These are phyloP conservation scores for Aporophyla lueneburgensis DNA, from an alignment of 2,888 invertebrate genomes.

Conservation along the genomic window DNA sequence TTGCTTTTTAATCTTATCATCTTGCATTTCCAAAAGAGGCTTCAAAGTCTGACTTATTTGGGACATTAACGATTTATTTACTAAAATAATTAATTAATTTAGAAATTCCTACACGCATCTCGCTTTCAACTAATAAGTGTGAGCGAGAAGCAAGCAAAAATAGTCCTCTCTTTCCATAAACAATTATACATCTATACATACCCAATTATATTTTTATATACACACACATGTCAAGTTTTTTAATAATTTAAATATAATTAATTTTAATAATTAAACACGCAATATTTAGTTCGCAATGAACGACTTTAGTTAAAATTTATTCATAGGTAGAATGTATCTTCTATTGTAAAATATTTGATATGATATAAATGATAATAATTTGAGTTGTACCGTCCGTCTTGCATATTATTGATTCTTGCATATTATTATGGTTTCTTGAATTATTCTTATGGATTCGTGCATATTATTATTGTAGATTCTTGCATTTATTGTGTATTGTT, in stretches of 20 bases:
- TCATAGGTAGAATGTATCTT: conserved; percentile 50
- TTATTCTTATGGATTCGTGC: background rate
- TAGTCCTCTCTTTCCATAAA: background rate
- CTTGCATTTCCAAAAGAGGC: background rate
- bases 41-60: background rate
- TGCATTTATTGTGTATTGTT: background rate
- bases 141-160: conserved; percentile 1
- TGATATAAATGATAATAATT: conserved; percentile 43
- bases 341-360: conserved; percentile 32
- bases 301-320: conserved; percentile 62
- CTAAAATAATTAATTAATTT: conserved; percentile 2
- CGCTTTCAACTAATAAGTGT: background rate
- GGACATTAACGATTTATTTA: background rate
- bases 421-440: conserved; percentile 23
- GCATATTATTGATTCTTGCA: conserved; percentile 8
- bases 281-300: conserved; percentile 62
- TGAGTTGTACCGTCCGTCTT: conserved; percentile 29
- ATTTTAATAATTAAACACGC: conserved; percentile 43
- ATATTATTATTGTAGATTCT: background rate
- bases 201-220: conserved; percentile 39
- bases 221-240: conserved; percentile 40
- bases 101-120: background rate
- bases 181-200: conserved; percentile 13
- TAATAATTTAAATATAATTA: conserved; percentile 39
- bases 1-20: background rate